phyloP scores from a whole-genome alignment of 2,888 invertebrate genomes.

The Hylaea fasciaria region DNA sequence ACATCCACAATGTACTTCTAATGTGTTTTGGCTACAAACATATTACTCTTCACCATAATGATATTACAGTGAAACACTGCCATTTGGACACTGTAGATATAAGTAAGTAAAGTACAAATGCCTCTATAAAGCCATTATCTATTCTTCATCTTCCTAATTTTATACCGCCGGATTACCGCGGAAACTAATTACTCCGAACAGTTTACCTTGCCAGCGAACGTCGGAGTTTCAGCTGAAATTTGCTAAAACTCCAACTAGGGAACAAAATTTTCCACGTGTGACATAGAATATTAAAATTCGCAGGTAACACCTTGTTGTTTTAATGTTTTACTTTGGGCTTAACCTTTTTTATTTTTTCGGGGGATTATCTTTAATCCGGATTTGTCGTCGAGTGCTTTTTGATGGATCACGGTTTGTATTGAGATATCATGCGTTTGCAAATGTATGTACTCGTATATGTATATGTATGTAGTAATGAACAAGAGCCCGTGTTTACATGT shows the following conservation, averaged over 20 bases:
- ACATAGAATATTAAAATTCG: constrained; percentile 18
- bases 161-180: constrained; percentile 18
- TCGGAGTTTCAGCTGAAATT: constrained; percentile 23
- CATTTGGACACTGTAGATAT: too few relatives aligned
- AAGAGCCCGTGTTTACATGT: too few relatives aligned
- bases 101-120: neutral
- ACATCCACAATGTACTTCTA: too few relatives aligned
- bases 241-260: constrained; percentile 12
- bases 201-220: constrained; percentile 11
- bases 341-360: constrained; percentile 6
- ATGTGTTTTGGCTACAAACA: too few relatives aligned
- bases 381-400: constrained; percentile 15
- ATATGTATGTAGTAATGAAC: too few relatives aligned
- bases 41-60: too few relatives aligned
- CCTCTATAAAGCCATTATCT: constrained; percentile 31
- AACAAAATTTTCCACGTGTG: constrained; percentile 17
- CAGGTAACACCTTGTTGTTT: constrained; percentile 20
- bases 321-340: constrained; percentile 18
- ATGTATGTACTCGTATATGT: too few relatives aligned
- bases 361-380: constrained; percentile 24
- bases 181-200: constrained; percentile 26
- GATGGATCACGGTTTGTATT: constrained; percentile 13
- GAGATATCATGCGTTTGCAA: neutral
- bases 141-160: constrained; percentile 34
- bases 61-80: too few relatives aligned